These are phyloP conservation scores for Proteles cristata DNA, from an alignment of 2,113 vertebrate genomes.

Conservation along the genomic window DNA sequence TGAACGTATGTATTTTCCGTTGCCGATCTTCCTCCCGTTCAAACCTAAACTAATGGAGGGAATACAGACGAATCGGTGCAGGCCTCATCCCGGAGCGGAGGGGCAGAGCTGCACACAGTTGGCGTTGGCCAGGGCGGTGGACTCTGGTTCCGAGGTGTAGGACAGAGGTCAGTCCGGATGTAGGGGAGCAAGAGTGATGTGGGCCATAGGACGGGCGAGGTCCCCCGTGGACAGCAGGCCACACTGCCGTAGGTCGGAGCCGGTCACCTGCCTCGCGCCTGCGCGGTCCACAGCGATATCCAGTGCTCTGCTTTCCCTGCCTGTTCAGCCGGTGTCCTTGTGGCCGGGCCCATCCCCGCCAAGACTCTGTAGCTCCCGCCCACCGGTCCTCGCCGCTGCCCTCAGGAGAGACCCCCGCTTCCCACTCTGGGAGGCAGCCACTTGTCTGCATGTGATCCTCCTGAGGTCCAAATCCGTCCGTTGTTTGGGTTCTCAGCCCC, in stretches of 20 bases:
- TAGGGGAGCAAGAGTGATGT: background rate
- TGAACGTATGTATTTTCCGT: background rate
- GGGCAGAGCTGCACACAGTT: background rate
- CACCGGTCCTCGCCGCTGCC: background rate
- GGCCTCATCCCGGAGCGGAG: rapidly evolving
- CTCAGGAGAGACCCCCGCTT: background rate
- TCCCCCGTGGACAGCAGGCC: background rate
- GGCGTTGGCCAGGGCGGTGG: background rate
- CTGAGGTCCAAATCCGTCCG: background rate
- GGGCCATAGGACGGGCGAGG: background rate
- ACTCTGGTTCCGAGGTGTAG: background rate
- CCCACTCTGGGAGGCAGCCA: too few relatives aligned
- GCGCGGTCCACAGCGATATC: rapidly evolving
- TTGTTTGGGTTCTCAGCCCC: background rate
- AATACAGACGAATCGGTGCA: rapidly evolving
- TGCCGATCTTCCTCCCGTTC: rapidly evolving
- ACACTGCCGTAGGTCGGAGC: background rate
- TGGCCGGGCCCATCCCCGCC: background rate
- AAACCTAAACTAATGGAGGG: too few relatives aligned
- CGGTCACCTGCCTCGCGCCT: too few relatives aligned
- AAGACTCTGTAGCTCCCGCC: rapidly evolving
- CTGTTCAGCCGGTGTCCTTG: background rate
- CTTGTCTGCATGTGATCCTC: rapidly evolving
- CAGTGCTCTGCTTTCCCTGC: background rate
- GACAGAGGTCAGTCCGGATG: background rate